Evolutionary conservation across 2,113 vertebrate genomes (phyloP), one percentile per base, ranked within the genome.

Genomic region (Rhizomys pruinosus): DNA sequence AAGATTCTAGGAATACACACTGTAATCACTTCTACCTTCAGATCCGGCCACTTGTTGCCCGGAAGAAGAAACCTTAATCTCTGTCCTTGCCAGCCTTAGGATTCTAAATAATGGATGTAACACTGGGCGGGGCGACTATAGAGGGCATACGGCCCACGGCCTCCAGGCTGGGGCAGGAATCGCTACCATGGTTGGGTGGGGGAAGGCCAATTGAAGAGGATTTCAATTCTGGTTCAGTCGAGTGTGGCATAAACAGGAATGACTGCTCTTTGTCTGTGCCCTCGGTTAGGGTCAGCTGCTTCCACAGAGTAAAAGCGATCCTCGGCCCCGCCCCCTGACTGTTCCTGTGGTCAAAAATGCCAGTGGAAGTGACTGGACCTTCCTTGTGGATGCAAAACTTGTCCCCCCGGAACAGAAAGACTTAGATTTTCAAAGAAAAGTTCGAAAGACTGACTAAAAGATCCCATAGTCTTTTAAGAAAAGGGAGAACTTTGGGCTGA

Each of bases 21-120:
- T 22, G 34, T 39, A 23, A 27, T 22, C 55, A 10, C 32, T 84
- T 72, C 44, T 76, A 84, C 73, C 25, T 34, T 55, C 39, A 64
- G 32, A 19, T 92, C 42, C 3, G 20, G 25, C 37, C 78, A 97
- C 95, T 95, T 96, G 95, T 94, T 97, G 96, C 68, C 59, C 0
- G 15, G 15, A 19, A 9, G 73, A 10, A 20, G 19, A 5, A 68
- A 69, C 13, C 27, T 78, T 52, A 63, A 27, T 79, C 16, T 85
- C 25, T 16, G 20, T 52, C 10, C 29, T 72, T 7, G 27, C 47
- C 73, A 12, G 11, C 12, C n/a, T 82, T 47, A 37, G 39, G 55
- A n/a, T 12, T 81, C 23, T 29, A 23, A 34, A 88, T 29, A 69
- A 37, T 3, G 47, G 27, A 76, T 1, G 6, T 42, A 25, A 69